phyloP scores from a whole-genome alignment of 2,113 vertebrate genomes.

The Monopterus albus region DNA sequence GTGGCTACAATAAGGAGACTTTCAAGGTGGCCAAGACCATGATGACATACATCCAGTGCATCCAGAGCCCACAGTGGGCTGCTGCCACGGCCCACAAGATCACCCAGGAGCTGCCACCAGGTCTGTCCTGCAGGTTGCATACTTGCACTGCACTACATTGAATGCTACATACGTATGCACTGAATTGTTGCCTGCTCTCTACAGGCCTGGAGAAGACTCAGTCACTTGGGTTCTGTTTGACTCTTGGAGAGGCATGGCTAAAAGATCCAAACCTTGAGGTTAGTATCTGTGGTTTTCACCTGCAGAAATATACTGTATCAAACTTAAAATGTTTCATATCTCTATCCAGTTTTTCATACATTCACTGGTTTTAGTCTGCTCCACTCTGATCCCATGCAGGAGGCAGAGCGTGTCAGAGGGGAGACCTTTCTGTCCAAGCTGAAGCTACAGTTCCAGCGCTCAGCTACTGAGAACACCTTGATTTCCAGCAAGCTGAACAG shows the following conservation, averaged over 20 bases:
- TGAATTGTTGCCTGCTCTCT: slow-evolving; percentile 11
- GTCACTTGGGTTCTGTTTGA: slow-evolving; percentile 90
- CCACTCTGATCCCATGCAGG: slow-evolving; percentile 72
- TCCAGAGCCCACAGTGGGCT: slow-evolving; percentile 91
- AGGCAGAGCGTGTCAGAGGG: slow-evolving; percentile 78
- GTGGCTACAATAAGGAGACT: slow-evolving; percentile 81
- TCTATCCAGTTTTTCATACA: neutral
- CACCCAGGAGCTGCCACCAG: slow-evolving; percentile 91
- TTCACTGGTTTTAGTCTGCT: neutral
- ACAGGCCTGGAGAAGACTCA: slow-evolving; percentile 90
- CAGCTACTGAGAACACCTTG: slow-evolving; percentile 90
- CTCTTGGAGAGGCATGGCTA: slow-evolving; percentile 88
- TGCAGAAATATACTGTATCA: neutral
- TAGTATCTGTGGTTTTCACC: slow-evolving; percentile 19
- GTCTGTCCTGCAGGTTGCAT: slow-evolving; percentile 65
- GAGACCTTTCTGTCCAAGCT: slow-evolving; percentile 88
- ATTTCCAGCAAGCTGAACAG: slow-evolving; percentile 82
- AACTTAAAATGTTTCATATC: neutral
- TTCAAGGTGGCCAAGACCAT: slow-evolving; percentile 83
- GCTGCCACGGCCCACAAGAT: slow-evolving; percentile 91
- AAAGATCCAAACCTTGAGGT: slow-evolving; percentile 86
- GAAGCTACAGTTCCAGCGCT: slow-evolving; percentile 86
- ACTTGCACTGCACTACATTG: neutral
- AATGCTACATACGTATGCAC: neutral
- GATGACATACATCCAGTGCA: slow-evolving; percentile 88